Conservation (phyloP, 2,888 invertebrate genomes). For the Dromius quadrimaculatus region DNA sequence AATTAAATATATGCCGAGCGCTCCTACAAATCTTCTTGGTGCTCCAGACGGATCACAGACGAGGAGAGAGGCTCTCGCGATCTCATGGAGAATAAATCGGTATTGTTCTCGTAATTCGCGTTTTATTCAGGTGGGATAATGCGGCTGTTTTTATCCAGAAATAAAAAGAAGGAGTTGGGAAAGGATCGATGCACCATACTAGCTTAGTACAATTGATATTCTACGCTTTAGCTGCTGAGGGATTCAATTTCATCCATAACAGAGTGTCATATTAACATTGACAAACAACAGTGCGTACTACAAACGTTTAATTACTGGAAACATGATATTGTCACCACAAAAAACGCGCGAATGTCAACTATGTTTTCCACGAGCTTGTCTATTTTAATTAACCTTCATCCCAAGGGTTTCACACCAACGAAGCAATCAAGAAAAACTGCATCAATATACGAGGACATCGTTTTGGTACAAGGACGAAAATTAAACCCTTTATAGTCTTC, state of each 20-base stretch:
- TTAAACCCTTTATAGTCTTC: too few species aligned
- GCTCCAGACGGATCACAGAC: too few species aligned
- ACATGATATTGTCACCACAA: slow-evolving; percentile 4
- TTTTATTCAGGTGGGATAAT: slow-evolving; percentile 23
- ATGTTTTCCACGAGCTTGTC: slow-evolving; percentile 37
- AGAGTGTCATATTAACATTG: not conserved
- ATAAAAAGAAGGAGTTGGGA: slow-evolving; percentile 2
- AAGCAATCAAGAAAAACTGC: slow-evolving; percentile 38
- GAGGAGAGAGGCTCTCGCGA: not conserved
- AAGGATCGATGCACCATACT: too few species aligned
- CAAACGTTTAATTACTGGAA: not conserved
- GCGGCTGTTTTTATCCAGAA: slow-evolving; percentile 11
- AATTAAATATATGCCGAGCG: slow-evolving; percentile 24
- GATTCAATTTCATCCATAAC: too few species aligned
- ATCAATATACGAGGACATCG: slow-evolving; percentile 20
- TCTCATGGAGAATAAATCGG: slow-evolving; percentile 12
- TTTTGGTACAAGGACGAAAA: not conserved
- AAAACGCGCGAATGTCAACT: not conserved
- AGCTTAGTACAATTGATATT: too few species aligned
- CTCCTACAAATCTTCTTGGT: slow-evolving; percentile 7
- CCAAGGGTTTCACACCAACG: slow-evolving; percentile 18
- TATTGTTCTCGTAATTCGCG: slow-evolving; percentile 6
- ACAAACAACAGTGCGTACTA: not conserved
- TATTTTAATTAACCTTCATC: slow-evolving; percentile 49
- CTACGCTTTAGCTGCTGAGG: too few species aligned